Base-by-base conservation (phyloP, 2,888 invertebrate genomes). In the Cremastinae sp. region DNA sequence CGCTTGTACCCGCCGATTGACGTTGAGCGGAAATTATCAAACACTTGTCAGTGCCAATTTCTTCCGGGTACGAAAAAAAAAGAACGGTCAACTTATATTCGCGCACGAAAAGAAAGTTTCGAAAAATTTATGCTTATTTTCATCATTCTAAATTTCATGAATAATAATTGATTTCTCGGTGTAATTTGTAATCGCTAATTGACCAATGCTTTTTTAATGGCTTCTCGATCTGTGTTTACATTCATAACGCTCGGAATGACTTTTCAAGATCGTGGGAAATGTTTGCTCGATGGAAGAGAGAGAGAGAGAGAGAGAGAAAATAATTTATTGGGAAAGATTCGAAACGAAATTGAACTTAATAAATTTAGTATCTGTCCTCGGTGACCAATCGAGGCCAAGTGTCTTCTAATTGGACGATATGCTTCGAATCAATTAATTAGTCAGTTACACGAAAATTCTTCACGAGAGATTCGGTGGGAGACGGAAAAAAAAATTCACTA, bases 381-480 rank as follows among this genome's bases (percentile, higher is more conserved):
- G 83, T 83, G 82, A 85, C 81, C 83, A 83, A 84, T 82, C 81
- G 82, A 59, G 36, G 20, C 12, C 56, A 68, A 64, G 36, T n/a
- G n/a, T n/a, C n/a, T 72, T 72, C 81, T 84, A 83, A 85, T 85
- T 83, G 78, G n/a, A n/a, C n/a, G 78, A 64, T 12, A 56, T 53
- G 43, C 45, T 20, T 45, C 20, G 64, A 56, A 73, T 64, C 84
- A 81, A 85, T 85, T 86, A 84, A 85, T 85, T 86, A 86, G 83
- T 85, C 84, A 82, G 81, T 74, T 45, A 79, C 69, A 79, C 72
- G 79, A 78, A 79, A 79, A 81, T 36, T 59, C 66, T 20, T 16
- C 59, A 45, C 18, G 34, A 28, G 45, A 14, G 61, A 22, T 20
- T 72, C 36, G 65, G 70, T 45, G 62, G 68, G 58, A 69, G 77